phyloP scores from a whole-genome alignment of 2,797 vertebrate species.

The Enoplosus armatus region DNA sequence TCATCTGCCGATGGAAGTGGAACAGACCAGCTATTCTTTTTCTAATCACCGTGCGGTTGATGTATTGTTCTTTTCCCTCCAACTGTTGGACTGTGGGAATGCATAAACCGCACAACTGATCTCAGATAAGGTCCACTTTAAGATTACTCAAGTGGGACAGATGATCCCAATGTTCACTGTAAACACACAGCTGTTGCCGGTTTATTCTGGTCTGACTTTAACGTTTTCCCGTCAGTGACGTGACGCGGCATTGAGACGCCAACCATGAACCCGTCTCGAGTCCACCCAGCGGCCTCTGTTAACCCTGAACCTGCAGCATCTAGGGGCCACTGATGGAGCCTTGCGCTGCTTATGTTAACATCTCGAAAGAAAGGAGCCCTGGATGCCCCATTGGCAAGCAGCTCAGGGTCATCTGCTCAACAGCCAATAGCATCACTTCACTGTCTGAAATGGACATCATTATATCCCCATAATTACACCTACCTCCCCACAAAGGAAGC shows the following conservation, averaged over 20 bases:
- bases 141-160: neutral
- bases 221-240: no score
- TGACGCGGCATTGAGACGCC: no score
- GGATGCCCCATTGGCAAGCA: neutral
- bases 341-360: neutral
- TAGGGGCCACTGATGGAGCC: neutral
- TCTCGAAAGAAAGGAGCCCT: neutral
- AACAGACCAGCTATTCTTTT: neutral
- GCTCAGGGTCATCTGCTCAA: neutral
- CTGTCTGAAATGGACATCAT: neutral
- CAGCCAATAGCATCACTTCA: neutral
- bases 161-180: neutral
- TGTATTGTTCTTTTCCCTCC: neutral
- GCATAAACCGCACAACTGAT: neutral
- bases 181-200: neutral
- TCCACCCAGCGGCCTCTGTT: no score
- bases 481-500: neutral
- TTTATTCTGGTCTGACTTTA: no score
- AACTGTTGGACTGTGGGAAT: neutral
- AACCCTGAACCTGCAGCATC: no score
- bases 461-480: neutral
- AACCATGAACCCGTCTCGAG: no score
- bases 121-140: neutral
- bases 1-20: neutral
- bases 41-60: no score